Conservation (phyloP, 2,888 invertebrate species). For the Boloria euphrosyne region DNA sequence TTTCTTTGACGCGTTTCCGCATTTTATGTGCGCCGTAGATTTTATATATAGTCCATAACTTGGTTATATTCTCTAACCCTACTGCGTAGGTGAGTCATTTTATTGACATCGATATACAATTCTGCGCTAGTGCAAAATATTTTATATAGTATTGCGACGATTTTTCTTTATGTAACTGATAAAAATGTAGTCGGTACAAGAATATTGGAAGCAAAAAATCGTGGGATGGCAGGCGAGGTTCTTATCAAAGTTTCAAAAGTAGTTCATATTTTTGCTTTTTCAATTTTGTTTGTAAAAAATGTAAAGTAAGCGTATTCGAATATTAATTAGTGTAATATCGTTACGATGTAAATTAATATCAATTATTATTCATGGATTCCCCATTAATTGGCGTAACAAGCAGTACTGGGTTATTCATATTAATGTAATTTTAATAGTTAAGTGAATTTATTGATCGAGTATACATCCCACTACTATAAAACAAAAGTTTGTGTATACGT, state of each 20-base stretch:
- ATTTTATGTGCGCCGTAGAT: conserved; percentile 37
- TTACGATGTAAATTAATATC: conserved; percentile 1
- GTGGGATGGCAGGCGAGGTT: background rate
- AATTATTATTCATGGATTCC: conserved; percentile 1
- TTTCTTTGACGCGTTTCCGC: conserved; percentile 23
- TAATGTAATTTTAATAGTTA: conserved; percentile 16
- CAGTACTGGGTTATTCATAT: background rate
- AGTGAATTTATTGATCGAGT: conserved; percentile 12
- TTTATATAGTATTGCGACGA: conserved; percentile 3
- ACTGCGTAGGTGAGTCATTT: conserved; percentile 38
- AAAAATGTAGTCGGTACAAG: conserved; percentile 11
- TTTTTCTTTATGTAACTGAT: conserved; percentile 20
- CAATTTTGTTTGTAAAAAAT: background rate
- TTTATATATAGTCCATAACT: conserved; percentile 35
- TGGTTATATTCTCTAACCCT: conserved; percentile 24
- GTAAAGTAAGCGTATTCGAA: background rate
- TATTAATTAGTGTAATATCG: background rate
- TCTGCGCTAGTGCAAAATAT: conserved; percentile 22
- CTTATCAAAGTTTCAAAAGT: background rate
- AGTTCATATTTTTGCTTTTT: background rate
- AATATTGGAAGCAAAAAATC: background rate
- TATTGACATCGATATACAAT: conserved; percentile 28
- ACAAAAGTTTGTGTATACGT: no score
- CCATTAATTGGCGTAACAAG: conserved; percentile 7
- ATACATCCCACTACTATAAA: background rate